Evolutionary conservation across 2,797 vertebrate genomes (phyloP).

Genomic region (Syngnathus rostellatus): DNA sequence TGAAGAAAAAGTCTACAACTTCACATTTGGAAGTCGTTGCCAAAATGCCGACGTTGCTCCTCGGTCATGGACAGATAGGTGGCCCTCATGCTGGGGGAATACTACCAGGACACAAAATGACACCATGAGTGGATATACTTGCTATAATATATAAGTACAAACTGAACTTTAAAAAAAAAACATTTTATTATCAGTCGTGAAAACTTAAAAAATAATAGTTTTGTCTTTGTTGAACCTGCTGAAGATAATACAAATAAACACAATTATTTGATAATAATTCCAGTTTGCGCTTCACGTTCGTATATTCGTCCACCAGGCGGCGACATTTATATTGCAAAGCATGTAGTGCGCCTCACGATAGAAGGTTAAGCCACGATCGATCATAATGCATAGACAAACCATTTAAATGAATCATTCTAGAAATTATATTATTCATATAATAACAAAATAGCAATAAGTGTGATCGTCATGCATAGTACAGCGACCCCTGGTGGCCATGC

Average conservation of each 20-base stretch:
- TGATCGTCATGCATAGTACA: neutral
- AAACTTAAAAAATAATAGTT: too few relatives aligned
- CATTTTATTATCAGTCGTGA: too few relatives aligned
- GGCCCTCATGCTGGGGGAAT: constrained; percentile 95
- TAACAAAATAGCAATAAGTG: too few relatives aligned
- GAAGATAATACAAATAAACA: neutral
- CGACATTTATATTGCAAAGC: neutral
- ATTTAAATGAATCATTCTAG: neutral
- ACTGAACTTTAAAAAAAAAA: too few relatives aligned
- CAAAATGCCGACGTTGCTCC: constrained; percentile 76
- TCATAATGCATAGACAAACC: too few relatives aligned
- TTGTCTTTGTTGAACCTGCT: neutral
- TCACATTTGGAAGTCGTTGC: constrained; percentile 79
- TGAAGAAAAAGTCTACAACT: constrained; percentile 12
- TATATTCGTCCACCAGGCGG: neutral
- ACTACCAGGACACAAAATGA: constrained; percentile 65
- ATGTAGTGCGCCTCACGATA: neutral
- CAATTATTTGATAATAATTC: neutral
- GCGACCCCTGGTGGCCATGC: neutral
- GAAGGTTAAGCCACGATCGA: too few relatives aligned
- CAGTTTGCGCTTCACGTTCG: neutral
- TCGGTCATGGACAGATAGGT: constrained; percentile 90
- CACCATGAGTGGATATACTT: too few relatives aligned
- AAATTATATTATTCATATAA: neutral
- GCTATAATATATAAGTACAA: too few relatives aligned